These are phyloP conservation scores for Apoda limacodes DNA, from an alignment of 2,888 invertebrate genomes.

Conservation along the genomic window DNA sequence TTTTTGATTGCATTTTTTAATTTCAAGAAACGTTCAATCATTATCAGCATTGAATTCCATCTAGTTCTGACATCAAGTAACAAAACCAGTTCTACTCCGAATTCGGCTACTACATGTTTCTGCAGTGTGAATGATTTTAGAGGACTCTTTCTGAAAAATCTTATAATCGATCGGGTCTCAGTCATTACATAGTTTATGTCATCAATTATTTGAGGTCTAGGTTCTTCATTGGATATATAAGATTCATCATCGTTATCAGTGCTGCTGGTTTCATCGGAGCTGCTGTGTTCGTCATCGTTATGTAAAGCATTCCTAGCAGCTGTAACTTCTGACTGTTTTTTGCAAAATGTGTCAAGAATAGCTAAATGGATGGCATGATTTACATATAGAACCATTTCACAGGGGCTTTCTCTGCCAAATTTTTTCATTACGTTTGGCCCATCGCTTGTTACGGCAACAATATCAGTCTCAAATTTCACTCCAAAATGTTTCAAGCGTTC, in stretches of 20 bases:
- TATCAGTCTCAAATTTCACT: conserved; percentile 11
- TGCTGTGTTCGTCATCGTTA: conserved; percentile 13
- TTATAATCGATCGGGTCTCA: conserved; percentile 14
- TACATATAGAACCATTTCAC: conserved; percentile 16
- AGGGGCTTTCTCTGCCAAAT: conserved; percentile 16
- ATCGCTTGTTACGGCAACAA: conserved; percentile 15
- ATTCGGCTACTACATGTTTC: too few relatives aligned
- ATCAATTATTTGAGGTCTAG: conserved; percentile 3
- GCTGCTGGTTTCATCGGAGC: too few relatives aligned
- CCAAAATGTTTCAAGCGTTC: conserved; percentile 14
- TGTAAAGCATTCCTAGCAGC: conserved; percentile 15
- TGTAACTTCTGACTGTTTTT: too few relatives aligned
- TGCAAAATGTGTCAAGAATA: conserved; percentile 10
- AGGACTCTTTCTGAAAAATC: conserved; percentile 15
- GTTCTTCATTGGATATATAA: conserved; percentile 6
- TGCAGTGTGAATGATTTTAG: too few relatives aligned
- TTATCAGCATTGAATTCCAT: too few relatives aligned
- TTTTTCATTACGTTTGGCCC: conserved; percentile 18
- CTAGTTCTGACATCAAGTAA: too few relatives aligned
- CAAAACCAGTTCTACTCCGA: too few relatives aligned
- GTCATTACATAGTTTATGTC: conserved; percentile 12
- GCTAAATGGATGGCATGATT: conserved; percentile 16
- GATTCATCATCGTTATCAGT: conserved; percentile 8
- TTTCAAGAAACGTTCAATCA: too few relatives aligned
- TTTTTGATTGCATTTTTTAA: too few relatives aligned